Percentiles rank a stretch among this genome's conserved stretches.
phyloP scores from a whole-genome alignment of 1,140 invertebrate genomes.

The Pseudobourletiella spinata region DNA sequence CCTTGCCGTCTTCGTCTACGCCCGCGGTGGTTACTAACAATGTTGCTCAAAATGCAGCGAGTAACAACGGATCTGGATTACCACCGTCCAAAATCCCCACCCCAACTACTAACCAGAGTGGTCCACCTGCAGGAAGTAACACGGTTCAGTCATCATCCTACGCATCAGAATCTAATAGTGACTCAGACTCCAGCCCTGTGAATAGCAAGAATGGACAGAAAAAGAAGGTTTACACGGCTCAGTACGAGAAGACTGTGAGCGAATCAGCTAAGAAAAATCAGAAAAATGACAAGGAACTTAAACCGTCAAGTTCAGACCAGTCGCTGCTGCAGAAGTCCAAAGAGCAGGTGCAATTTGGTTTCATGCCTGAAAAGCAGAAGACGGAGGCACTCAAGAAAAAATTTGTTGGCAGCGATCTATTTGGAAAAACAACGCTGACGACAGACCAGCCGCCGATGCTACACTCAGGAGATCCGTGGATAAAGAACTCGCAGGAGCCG shows the following conservation, averaged over 20 bases:
- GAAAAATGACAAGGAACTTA: neutral
- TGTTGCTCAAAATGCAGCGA: neutral
- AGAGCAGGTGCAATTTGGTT: neutral
- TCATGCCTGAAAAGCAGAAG: constrained; percentile 8
- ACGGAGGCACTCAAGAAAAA: constrained; percentile 3
- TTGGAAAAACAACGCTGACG: neutral
- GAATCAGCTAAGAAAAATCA: neutral
- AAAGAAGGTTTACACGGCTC: neutral
- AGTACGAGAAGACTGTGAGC: neutral
- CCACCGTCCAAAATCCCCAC: neutral
- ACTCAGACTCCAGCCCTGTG: neutral
- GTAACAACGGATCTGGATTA: no score
- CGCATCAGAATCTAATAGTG: neutral
- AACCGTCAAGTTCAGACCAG: constrained; percentile 2
- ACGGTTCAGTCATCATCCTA: neutral
- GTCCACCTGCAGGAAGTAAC: neutral
- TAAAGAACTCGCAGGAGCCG: neutral
- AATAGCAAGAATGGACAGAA: neutral
- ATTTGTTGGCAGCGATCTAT: neutral
- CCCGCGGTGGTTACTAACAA: neutral
- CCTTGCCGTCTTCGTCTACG: neutral
- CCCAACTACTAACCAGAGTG: neutral
- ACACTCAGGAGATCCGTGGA: no score
- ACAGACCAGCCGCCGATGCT: neutral
- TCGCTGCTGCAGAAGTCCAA: neutral